Evolutionary conservation across 2,113 vertebrate genomes (phyloP), one percentile per base, ranked within the genome.

Genomic region (Heterotilapia buettikoferi): DNA sequence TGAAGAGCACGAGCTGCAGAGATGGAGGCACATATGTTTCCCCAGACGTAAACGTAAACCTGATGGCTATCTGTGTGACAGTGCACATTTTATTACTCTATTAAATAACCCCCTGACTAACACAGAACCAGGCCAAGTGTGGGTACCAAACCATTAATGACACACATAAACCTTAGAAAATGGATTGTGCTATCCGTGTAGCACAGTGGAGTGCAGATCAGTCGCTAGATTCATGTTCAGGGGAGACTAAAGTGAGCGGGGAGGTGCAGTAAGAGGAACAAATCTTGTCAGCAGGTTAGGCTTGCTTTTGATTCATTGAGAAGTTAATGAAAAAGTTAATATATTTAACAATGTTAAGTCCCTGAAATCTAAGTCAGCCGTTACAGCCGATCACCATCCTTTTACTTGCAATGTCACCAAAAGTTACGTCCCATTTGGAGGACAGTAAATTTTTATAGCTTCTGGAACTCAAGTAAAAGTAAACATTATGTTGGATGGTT

Each of bases 21-120:
- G 86, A 86, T 90, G 87, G 45, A 80, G 85, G 84, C 83, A 84
- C 87, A 91, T 92, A 93, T 83, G 83, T 92, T 90, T 92, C 83
- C 86, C 73, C 18, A 56, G 73, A 88, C 43, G 6, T 83, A 80
- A 85, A 80, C 82, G 54, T 54, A 81, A 92, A 91, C 86, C 88
- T 88, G 93, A 94, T 94, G 89, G 92, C 90, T 92, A 93, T 95
- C 92, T 93, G n/a, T 93, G 88, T 89, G 91, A 88, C 89, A 10
- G 54, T 80, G 71, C 66, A 85, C 92, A 83, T 89, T 95, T 96
- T 94, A 96, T 90, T 91, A 94, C 86, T 82, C 85, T 92, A 94
- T 96, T 94, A 96, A 95, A 95, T 92, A 94, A 94, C 84, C 88
- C 85, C 83, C 79, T 88, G 92, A 92, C 91, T 91, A 93, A 92